These are phyloP conservation scores for Dipodomys ordii DNA, from an alignment of 2,113 vertebrate species.

Conservation along the genomic window DNA sequence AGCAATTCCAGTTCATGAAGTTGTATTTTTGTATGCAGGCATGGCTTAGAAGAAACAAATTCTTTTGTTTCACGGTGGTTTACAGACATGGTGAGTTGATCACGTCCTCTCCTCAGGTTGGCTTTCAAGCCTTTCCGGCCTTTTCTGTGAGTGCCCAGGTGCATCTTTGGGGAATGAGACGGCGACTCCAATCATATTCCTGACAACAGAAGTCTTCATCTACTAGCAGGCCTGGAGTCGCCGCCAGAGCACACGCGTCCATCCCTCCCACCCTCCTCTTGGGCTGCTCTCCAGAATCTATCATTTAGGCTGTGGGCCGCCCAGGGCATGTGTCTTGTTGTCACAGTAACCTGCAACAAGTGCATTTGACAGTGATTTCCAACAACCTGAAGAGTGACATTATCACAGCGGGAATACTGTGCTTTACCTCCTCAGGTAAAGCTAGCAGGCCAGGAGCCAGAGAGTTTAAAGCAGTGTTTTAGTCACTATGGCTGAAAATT, in stretches of 20 bases:
- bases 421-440: slow-evolving; percentile 75
- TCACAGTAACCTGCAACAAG: slow-evolving; percentile 62
- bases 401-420: slow-evolving; percentile 82
- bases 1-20: not conserved
- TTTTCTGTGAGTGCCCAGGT: not conserved
- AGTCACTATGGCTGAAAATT: slow-evolving; percentile 72
- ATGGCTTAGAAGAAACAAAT: not conserved
- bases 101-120: not conserved
- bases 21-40: not conserved
- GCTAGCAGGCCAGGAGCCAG: slow-evolving; percentile 73
- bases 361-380: slow-evolving; percentile 79
- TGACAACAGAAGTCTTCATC: not conserved
- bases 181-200: not conserved
- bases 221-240: accelerated
- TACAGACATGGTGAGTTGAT: not conserved
- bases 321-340: slow-evolving; percentile 63
- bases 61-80: not conserved
- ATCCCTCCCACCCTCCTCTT: not conserved
- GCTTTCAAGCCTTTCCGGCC: not conserved
- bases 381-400: slow-evolving; percentile 78
- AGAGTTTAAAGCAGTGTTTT: slow-evolving; percentile 81
- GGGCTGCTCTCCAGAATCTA: slow-evolving; percentile 57
- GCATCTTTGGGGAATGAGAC: not conserved
- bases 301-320: slow-evolving; percentile 62
- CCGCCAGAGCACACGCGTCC: not conserved